A percentile compares a stretch with the other conserved stretches of the same genome.
Evolutionary conservation across 1,140 invertebrate species (phyloP).

Genomic region (Mesaphorura yosii): DNA sequence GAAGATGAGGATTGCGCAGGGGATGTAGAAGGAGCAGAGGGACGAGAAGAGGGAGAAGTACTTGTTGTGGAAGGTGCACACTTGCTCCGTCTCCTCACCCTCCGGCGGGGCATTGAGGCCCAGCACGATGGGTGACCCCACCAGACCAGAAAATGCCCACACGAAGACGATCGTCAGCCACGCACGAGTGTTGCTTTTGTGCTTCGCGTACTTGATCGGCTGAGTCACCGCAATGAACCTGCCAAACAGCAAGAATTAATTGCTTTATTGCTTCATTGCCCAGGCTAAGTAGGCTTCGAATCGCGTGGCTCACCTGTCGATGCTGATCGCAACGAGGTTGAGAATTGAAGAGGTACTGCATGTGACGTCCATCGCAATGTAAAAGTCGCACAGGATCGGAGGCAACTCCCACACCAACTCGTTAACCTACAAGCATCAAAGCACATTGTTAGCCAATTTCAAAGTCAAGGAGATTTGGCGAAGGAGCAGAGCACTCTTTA

Average conservation of each 20-base stretch:
- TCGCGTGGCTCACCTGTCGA: constrained; percentile 85
- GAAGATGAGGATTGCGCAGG: constrained; percentile 96
- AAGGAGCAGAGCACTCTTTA: too few species aligned
- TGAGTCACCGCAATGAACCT: constrained; percentile 98
- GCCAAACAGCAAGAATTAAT: constrained; percentile 33
- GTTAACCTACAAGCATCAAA: constrained; percentile 57
- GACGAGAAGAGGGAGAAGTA: constrained; percentile 98
- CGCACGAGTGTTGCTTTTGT: constrained; percentile 90
- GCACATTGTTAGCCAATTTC: too few species aligned
- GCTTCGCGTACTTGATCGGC: constrained; percentile 97
- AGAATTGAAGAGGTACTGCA: constrained; percentile 98
- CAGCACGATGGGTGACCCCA: constrained; percentile 92
- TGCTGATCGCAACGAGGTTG: constrained; percentile 94
- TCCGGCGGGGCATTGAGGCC: constrained; percentile 84
- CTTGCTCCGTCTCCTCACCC: constrained; percentile 45
- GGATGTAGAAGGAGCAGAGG: constrained; percentile 96
- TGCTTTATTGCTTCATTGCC: too few species aligned
- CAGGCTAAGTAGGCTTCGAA: too few species aligned
- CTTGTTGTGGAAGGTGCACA: constrained; percentile 93
- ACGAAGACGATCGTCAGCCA: constrained; percentile 91
- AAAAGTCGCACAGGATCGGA: constrained; percentile 88
- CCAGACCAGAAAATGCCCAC: constrained; percentile 90
- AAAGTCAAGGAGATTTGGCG: too few species aligned
- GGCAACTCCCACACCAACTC: constrained; percentile 70
- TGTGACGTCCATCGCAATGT: constrained; percentile 96